A percentile compares a stretch with the other conserved stretches of the same genome.
phyloP scores from a whole-genome alignment of 1,140 invertebrate genomes.

The Grapholita molesta region DNA sequence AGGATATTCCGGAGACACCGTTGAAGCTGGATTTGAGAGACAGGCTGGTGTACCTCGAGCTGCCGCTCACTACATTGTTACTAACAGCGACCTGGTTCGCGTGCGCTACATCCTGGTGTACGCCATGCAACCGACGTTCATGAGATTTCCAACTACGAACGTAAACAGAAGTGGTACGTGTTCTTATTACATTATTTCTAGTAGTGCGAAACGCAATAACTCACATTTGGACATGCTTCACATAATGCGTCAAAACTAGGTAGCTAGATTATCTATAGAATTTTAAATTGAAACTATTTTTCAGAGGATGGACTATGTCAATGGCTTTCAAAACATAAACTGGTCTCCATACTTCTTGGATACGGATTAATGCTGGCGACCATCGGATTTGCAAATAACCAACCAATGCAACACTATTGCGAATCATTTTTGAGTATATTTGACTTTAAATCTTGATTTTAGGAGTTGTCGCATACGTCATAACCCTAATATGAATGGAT shows the following conservation, averaged over 20 bases:
- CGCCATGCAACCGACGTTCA: constrained; percentile 72
- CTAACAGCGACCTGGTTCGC: constrained; percentile 86
- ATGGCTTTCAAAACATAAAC: constrained; percentile 67
- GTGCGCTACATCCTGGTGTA: constrained; percentile 89
- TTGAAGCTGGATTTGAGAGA: constrained; percentile 34
- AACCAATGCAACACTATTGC: constrained; percentile 71
- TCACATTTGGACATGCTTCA: no score
- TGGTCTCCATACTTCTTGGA: constrained; percentile 68
- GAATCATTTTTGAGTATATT: constrained; percentile 68
- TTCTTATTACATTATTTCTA: no score
- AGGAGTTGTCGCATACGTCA: background rate
- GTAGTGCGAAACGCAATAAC: no score
- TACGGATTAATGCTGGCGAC: constrained; percentile 72
- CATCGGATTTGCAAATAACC: constrained; percentile 72
- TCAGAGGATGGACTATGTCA: constrained; percentile 58
- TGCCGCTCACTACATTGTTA: constrained; percentile 86
- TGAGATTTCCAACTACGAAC: constrained; percentile 51
- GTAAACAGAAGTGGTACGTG: constrained; percentile 51
- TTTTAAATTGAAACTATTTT: constrained; percentile 31
- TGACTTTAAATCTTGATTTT: constrained; percentile 27
- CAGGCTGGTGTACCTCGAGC: constrained; percentile 62
- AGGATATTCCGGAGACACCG: background rate
- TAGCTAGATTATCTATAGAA: no score
- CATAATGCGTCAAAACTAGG: no score
- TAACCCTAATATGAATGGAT: background rate